Conservation (phyloP, 2,113 vertebrate species). For the Pardalotus punctatus region DNA sequence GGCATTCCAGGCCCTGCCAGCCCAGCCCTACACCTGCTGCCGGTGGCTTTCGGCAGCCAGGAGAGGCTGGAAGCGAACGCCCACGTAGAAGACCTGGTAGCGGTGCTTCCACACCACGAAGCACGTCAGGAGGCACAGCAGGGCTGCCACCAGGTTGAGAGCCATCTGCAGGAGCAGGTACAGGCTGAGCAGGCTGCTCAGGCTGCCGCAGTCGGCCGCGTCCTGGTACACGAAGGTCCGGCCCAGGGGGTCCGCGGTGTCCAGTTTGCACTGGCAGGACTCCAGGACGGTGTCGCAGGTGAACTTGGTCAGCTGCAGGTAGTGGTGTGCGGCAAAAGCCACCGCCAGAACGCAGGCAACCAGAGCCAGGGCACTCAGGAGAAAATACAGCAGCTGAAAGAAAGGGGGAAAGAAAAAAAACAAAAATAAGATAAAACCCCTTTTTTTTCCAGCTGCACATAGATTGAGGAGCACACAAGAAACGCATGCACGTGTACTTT, state of each 20-base stretch:
- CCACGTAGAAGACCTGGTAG: slow-evolving; percentile 94
- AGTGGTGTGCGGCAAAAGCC: slow-evolving; percentile 86
- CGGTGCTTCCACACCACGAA: slow-evolving; percentile 97
- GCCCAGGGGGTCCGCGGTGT: slow-evolving; percentile 80
- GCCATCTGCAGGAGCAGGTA: slow-evolving; percentile 88
- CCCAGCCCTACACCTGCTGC: slow-evolving; percentile 77
- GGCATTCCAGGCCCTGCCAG: background rate
- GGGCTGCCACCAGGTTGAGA: slow-evolving; percentile 83
- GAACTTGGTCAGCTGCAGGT: slow-evolving; percentile 76
- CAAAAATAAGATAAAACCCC: too few species aligned
- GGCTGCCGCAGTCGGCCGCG: slow-evolving; percentile 75
- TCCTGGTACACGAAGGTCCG: slow-evolving; percentile 84
- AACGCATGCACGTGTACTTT: background rate
- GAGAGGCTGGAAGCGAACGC: slow-evolving; percentile 73
- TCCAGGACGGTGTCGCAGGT: slow-evolving; percentile 62
- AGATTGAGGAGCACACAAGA: background rate
- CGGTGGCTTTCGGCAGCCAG: slow-evolving; percentile 53
- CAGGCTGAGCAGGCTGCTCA: slow-evolving; percentile 80
- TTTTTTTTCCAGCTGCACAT: background rate
- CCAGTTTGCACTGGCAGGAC: slow-evolving; percentile 84
- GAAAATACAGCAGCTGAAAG: slow-evolving; percentile 88
- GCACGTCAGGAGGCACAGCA: slow-evolving; percentile 82
- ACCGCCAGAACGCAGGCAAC: slow-evolving; percentile 83
- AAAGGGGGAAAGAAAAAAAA: background rate
- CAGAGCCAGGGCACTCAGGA: slow-evolving; percentile 84